Conservation (phyloP, 2,888 invertebrate species). For the Slavum lentiscoides region DNA sequence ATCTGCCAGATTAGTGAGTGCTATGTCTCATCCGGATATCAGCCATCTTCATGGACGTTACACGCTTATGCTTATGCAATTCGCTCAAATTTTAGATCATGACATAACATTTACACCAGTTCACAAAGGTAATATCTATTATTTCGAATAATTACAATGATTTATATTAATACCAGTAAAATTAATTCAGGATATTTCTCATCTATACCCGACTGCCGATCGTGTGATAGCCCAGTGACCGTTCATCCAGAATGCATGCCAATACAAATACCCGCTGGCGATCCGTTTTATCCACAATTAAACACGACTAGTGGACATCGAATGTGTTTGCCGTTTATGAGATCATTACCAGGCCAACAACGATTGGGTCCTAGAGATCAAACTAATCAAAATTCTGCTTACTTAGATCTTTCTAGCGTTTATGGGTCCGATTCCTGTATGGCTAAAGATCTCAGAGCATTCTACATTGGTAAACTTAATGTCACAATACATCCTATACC, state of each 20-base stretch:
- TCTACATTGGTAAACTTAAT: slow-evolving; percentile 78
- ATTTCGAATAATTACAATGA: background rate
- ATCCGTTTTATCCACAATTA: slow-evolving; percentile 85
- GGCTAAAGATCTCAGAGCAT: slow-evolving; percentile 73
- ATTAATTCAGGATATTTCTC: slow-evolving; percentile 73
- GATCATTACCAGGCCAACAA: slow-evolving; percentile 84
- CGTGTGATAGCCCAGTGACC: slow-evolving; percentile 82
- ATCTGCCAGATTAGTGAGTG: slow-evolving; percentile 83
- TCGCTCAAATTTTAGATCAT: slow-evolving; percentile 91
- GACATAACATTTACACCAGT: slow-evolving; percentile 93
- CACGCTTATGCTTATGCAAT: slow-evolving; percentile 92
- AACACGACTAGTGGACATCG: slow-evolving; percentile 81
- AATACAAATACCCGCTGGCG: slow-evolving; percentile 83
- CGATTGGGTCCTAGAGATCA: slow-evolving; percentile 79
- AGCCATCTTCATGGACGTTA: slow-evolving; percentile 86
- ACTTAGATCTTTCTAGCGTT: slow-evolving; percentile 81
- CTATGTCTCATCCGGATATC: slow-evolving; percentile 87
- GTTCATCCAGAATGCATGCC: slow-evolving; percentile 94
- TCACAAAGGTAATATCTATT: slow-evolving; percentile 69
- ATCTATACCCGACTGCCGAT: slow-evolving; percentile 85
- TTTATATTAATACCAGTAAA: background rate
- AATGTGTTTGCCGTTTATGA: slow-evolving; percentile 91
- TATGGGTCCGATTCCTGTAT: slow-evolving; percentile 90
- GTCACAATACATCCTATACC: slow-evolving; percentile 74
- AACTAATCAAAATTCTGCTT: slow-evolving; percentile 91